Evolutionary conservation across 2,797 vertebrate genomes (phyloP).

Genomic region (Sebastes minor): DNA sequence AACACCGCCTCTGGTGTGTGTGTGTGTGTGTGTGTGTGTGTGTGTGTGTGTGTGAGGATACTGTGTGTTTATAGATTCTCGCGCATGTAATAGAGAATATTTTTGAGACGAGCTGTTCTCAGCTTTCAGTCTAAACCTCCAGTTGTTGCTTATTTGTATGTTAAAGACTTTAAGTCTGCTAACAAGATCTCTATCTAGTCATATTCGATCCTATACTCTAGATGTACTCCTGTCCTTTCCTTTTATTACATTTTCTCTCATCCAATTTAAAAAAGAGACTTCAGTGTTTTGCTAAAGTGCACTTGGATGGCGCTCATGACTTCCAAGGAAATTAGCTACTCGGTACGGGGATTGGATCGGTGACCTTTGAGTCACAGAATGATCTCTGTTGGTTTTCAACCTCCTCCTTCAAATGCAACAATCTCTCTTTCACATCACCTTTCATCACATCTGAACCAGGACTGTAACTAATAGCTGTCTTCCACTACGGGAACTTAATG

Average conservation of each 20-base stretch:
- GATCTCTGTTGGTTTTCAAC: slow-evolving; percentile 1
- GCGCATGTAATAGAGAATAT: not conserved
- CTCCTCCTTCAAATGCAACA: not conserved
- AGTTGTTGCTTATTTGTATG: slow-evolving; percentile 33
- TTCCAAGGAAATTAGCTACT: slow-evolving; percentile 2
- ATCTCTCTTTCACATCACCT: not conserved
- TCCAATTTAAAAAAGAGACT: slow-evolving; percentile 9
- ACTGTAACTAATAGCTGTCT: not conserved
- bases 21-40: not conserved
- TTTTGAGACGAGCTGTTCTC: slow-evolving; percentile 27
- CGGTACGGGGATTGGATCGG: not conserved
- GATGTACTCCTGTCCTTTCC: not conserved
- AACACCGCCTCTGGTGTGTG: slow-evolving; percentile 43
- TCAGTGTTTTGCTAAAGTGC: slow-evolving; percentile 5
- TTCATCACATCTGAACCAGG: not conserved
- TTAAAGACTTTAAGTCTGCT: slow-evolving; percentile 26
- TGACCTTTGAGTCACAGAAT: slow-evolving; percentile 22
- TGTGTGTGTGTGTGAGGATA: not conserved
- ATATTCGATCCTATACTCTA: not conserved
- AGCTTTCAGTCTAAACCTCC: slow-evolving; percentile 21
- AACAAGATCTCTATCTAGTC: slow-evolving; percentile 23
- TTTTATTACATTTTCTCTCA: slow-evolving; percentile 2
- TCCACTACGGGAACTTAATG: not conserved
- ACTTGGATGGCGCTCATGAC: not conserved
- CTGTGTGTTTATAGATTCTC: slow-evolving; percentile 10